Base-by-base conservation (phyloP, 2,888 invertebrate genomes). In the Drosophila acutilabella region DNA sequence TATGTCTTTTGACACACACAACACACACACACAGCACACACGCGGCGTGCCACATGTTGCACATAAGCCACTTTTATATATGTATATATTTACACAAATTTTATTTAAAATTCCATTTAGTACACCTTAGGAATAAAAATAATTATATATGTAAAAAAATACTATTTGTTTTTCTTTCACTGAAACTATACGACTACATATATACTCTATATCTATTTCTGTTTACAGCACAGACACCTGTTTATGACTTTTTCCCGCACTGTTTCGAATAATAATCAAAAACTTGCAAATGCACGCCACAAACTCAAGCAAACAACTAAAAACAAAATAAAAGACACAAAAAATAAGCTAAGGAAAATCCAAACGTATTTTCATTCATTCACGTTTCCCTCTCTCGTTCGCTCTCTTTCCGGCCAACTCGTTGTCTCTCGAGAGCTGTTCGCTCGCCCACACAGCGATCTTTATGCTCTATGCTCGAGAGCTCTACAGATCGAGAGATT, bases 171-270 rank as follows among this genome's bases (percentile, higher is more conserved):
- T 65, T 64, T 65, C 50, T 26, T 47, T 30, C 30, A 14, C 41
- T 64, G 36, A 48, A 45, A 45, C 53, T 16, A 30, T n/a, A 26
- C 42, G 41, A 41, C 38, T 54, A 45, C 47, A 52, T 57, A 47
- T 71, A 64, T 45, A 52, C 33, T 48, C 30, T 60, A 57, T 42
- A 74, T 66, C 81, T 83, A 85, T 78, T 78, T 82, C 48, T 74
- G 76, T 72, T 83, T 80, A 78, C 70, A 70, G 58, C 66, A 45
- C 71, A 59, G 82, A 80, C 82, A 82, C 85, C 82, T 82, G 85
- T 85, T 85, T 64, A 78, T 57, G 59, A 61, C 51, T 41, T 30
- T 47, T 64, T 60, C 20, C 23, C 54, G 53, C 14, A 48, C 23
- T 53, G 42, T 53, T 66, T 53, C 30, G 16, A 44, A 30, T 44